Percentiles rank a stretch among this genome's conserved stretches.
phyloP scores from a whole-genome alignment of 2,888 invertebrate species.

The Teleiodes luculella region DNA sequence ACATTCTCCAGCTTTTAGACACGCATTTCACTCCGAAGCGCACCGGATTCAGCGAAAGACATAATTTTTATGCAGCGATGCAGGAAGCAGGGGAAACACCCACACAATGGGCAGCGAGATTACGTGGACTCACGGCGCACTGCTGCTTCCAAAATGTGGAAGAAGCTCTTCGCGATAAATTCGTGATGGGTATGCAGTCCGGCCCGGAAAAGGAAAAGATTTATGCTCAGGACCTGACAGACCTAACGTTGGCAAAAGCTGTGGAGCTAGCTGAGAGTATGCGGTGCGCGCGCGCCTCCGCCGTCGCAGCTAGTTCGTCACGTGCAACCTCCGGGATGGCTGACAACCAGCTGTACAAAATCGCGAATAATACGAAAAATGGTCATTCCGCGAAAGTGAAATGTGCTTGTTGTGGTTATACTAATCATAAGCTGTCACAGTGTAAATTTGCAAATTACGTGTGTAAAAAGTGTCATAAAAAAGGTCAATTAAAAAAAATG shows the following conservation, averaged over 20 bases:
- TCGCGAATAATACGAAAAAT: background rate
- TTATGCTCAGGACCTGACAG: background rate
- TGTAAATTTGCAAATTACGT: background rate
- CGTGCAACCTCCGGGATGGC: no score
- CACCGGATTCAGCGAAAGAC: no score
- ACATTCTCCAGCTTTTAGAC: background rate
- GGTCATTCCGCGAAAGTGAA: background rate
- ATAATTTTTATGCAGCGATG: background rate
- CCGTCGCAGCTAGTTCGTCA: background rate
- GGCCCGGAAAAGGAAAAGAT: background rate
- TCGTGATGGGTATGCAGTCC: no score
- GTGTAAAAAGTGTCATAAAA: background rate
- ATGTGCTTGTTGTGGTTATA: background rate
- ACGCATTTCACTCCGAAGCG: background rate
- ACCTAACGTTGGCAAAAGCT: constrained; percentile 17
- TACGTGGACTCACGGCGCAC: background rate
- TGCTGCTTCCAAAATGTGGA: background rate
- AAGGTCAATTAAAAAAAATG: background rate
- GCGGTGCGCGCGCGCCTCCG: constrained; percentile 12
- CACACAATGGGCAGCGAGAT: background rate
- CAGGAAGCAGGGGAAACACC: background rate
- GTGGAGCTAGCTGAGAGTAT: constrained; percentile 18
- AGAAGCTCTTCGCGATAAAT: constrained; percentile 5
- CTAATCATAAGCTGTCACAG: background rate
- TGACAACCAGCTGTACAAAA: background rate